Base-by-base conservation (phyloP, 2,113 vertebrate species). In the Gavia stellata region DNA sequence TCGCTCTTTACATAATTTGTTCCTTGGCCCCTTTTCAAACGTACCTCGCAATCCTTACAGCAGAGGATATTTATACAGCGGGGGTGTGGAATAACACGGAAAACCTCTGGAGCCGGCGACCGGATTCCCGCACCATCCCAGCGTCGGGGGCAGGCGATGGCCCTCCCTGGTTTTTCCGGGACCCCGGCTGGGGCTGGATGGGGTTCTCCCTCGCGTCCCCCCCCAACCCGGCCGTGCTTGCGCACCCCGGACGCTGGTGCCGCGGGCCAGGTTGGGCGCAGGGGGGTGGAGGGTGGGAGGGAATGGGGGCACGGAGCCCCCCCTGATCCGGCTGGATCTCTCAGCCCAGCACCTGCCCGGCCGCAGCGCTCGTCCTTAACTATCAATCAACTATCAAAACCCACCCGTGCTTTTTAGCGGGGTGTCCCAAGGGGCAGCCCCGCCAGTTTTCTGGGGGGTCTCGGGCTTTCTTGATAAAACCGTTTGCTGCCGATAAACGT, bases 401-500 rank as follows among this genome's bases (percentile, higher is more conserved):
- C 9, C 18, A 47, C 14, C 1, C 0, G 7, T 20, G 65, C 4
- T 36, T 78, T 56, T 50, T 9, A 38, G 24, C 13, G 4, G 44
- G 24, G 20, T 70, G 21, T 73, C 16, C 18, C 10, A 1, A 5
- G 65, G 62, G 24, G 23, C 29, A 79, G 34, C 6, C 38, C 26
- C 11, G 1, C 13, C 20, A 24, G 14, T 38, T 73, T 77, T 59
- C 36, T 3, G 62, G 44, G n/a, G 21, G 33, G 24, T n/a, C 59
- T 91, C 5, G 36, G 77, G 66, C 86, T 73, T 81, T 90, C 86
- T 77, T 72, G 94, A 96, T 96, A 87, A 95, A 97, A 83, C 18
- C 74, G 50, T 79, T 97, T 79, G 53, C 88, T 73, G 92, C 45
- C 94, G 97, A 97, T 96, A 97, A 97, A 96, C 56, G 92, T 77